Conservation (phyloP, 2,797 vertebrate species). For the Anas flavirostris region DNA sequence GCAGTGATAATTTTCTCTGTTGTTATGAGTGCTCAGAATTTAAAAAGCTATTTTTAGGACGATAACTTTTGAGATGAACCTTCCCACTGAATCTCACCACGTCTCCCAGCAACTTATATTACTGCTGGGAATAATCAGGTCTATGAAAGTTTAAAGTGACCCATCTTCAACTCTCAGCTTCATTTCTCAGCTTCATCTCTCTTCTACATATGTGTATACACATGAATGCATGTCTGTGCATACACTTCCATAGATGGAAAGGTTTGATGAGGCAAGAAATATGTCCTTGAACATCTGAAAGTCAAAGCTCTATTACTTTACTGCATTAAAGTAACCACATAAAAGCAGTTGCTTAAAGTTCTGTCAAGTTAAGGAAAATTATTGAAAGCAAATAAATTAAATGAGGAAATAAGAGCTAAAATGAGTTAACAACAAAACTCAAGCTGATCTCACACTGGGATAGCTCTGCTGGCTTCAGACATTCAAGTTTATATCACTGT, state of each 20-base stretch:
- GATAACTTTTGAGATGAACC: conserved; percentile 29
- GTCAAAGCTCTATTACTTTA: neutral
- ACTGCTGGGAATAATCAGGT: neutral
- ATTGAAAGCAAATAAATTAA: neutral
- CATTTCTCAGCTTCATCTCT: neutral
- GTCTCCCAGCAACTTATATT: neutral
- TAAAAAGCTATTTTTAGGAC: conserved; percentile 30
- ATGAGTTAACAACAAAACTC: neutral
- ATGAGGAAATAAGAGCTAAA: neutral
- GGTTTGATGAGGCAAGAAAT: neutral
- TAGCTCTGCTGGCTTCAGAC: neutral
- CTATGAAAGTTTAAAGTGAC: neutral
- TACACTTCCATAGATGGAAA: neutral
- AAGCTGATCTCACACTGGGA: neutral
- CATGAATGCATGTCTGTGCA: neutral
- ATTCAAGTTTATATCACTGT: neutral
- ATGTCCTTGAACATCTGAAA: neutral
- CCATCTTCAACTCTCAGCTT: neutral
- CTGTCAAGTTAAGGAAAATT: neutral
- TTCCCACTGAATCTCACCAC: neutral
- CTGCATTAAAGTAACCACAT: neutral
- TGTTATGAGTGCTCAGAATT: neutral
- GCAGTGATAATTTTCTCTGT: neutral
- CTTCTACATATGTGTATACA: neutral
- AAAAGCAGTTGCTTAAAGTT: neutral